Evolutionary conservation across 2,888 invertebrate genomes (phyloP).

Genomic region (Polydrusus pterygomalis): DNA sequence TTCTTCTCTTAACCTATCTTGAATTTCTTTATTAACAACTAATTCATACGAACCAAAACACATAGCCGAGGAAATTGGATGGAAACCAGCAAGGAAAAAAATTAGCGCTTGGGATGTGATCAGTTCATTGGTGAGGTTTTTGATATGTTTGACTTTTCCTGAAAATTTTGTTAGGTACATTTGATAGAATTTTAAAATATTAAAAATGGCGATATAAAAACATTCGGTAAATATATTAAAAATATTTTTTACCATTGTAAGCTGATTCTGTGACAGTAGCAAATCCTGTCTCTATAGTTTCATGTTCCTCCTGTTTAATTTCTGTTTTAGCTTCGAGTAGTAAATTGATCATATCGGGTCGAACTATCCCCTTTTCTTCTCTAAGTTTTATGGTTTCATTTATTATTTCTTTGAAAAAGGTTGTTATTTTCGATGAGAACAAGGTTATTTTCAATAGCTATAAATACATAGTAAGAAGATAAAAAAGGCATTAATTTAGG

Average conservation of each 20-base stretch:
- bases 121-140: constrained; percentile 63
- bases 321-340: constrained; percentile 72
- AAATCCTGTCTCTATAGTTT: constrained; percentile 55
- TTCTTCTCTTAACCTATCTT: constrained; percentile 74
- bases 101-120: constrained; percentile 74
- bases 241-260: constrained; percentile 49
- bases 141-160: neutral
- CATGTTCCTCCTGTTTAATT: constrained; percentile 50
- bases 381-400: constrained; percentile 71
- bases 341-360: constrained; percentile 77
- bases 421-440: constrained; percentile 42
- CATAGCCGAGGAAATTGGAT: constrained; percentile 71
- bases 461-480: neutral
- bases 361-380: constrained; percentile 71
- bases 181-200: too few relatives aligned
- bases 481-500: too few relatives aligned
- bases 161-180: neutral
- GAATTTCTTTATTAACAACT: constrained; percentile 76
- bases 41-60: constrained; percentile 75
- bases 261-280: constrained; percentile 66
- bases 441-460: constrained; percentile 11
- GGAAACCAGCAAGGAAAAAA: constrained; percentile 74
- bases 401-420: constrained; percentile 62
- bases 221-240: too few relatives aligned
- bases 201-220: too few relatives aligned